Conservation (phyloP, 2,888 invertebrate species). For the Caenorhabditis sp. region DNA sequence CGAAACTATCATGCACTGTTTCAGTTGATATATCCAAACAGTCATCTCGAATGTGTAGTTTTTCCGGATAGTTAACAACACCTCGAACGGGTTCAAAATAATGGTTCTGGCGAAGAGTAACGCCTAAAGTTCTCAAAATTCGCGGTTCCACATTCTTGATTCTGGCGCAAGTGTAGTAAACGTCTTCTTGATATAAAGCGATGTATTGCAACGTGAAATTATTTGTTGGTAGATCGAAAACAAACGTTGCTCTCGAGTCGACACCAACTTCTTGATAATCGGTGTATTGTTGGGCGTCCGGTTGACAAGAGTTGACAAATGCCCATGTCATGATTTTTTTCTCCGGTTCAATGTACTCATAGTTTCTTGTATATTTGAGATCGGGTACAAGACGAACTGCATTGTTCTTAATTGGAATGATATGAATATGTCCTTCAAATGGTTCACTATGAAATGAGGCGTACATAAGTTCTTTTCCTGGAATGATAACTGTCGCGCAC, state of each 20-base stretch:
- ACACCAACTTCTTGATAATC: conserved; percentile 55
- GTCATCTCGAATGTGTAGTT: conserved; percentile 50
- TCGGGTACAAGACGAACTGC: conserved; percentile 53
- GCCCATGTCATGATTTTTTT: conserved; percentile 55
- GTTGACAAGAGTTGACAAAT: conserved; percentile 45
- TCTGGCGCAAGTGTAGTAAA: conserved; percentile 48
- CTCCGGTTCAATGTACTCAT: conserved; percentile 42
- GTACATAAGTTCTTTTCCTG: conserved; percentile 43
- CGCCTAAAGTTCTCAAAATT: conserved; percentile 40
- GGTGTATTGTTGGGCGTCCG: conserved; percentile 17
- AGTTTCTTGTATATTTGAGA: conserved; percentile 48
- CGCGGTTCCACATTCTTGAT: conserved; percentile 49
- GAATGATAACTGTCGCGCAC: conserved; percentile 56
- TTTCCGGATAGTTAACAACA: conserved; percentile 15
- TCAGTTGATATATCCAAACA: conserved; percentile 57
- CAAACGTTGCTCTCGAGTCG: conserved; percentile 51
- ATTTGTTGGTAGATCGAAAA: conserved; percentile 36
- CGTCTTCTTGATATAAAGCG: conserved; percentile 42
- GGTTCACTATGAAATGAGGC: conserved; percentile 56
- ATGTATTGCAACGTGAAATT: conserved; percentile 46
- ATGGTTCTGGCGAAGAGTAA: conserved; percentile 40
- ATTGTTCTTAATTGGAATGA: conserved; percentile 47
- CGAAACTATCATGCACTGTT: conserved; percentile 43
- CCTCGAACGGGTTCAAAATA: conserved; percentile 35
- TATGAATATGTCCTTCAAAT: conserved; percentile 57